These are phyloP conservation scores for Aplodontia rufa DNA, from an alignment of 2,113 vertebrate species.

Conservation along the genomic window DNA sequence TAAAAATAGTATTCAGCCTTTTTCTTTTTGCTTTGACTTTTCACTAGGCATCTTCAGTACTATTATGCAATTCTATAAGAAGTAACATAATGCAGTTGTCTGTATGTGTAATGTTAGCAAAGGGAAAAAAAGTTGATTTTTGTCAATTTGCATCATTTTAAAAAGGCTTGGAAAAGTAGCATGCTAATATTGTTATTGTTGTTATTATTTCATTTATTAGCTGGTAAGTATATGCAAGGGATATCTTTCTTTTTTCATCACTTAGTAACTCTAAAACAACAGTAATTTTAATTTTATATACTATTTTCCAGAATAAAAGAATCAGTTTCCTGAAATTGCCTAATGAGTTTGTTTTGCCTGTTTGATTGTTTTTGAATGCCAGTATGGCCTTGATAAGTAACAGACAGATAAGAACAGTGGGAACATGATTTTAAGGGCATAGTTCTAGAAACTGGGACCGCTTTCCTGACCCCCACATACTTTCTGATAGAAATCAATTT, in stretches of 20 bases:
- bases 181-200: background rate
- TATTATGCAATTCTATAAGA: background rate
- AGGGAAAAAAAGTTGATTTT: too few relatives aligned
- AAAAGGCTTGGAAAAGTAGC: too few relatives aligned
- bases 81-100: background rate
- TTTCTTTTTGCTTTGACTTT: background rate
- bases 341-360: background rate
- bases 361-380: background rate
- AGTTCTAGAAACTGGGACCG: too few relatives aligned
- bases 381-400: background rate
- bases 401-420: too few relatives aligned
- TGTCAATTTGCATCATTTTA: too few relatives aligned
- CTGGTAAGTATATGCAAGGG: background rate
- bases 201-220: background rate
- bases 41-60: background rate
- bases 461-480: too few relatives aligned
- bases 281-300: background rate
- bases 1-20: too few relatives aligned
- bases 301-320: background rate
- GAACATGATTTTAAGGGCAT: too few relatives aligned
- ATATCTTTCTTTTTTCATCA: background rate
- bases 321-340: background rate
- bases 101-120: background rate
- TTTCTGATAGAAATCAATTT: too few relatives aligned
- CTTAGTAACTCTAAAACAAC: background rate